These are phyloP conservation scores for Drosophila nebulosa DNA, from an alignment of 1,140 invertebrate genomes.

Conservation along the genomic window DNA sequence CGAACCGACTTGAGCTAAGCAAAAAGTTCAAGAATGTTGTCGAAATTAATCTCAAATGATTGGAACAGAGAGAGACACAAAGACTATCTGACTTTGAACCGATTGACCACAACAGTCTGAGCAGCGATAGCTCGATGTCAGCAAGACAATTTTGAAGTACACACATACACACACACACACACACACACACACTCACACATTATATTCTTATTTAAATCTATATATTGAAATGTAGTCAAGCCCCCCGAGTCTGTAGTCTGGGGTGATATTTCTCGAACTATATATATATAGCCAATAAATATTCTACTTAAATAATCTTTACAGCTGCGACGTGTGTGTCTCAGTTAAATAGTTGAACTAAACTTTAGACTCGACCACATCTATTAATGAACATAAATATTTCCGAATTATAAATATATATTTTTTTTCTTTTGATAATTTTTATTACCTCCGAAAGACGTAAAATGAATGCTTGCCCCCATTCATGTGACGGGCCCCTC, in stretches of 20 bases:
- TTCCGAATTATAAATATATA: not conserved
- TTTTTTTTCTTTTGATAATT: not conserved
- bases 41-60: slow-evolving; percentile 34
- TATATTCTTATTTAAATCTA: no score
- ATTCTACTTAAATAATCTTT: not conserved
- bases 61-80: not conserved
- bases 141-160: not conserved
- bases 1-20: not conserved
- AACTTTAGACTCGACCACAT: not conserved
- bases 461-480: not conserved
- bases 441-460: not conserved
- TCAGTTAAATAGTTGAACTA: not conserved
- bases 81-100: slow-evolving; percentile 38
- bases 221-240: not conserved
- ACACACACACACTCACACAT: not conserved
- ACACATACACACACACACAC: not conserved
- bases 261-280: not conserved
- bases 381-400: not conserved
- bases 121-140: not conserved
- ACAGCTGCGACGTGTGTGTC: not conserved
- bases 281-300: not conserved
- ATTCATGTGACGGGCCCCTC: not conserved
- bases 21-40: slow-evolving; percentile 46
- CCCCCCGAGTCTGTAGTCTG: not conserved
- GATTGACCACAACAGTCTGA: slow-evolving; percentile 6